Base-by-base conservation (phyloP, 2,797 vertebrate genomes). In the Takifugu rubripes region DNA sequence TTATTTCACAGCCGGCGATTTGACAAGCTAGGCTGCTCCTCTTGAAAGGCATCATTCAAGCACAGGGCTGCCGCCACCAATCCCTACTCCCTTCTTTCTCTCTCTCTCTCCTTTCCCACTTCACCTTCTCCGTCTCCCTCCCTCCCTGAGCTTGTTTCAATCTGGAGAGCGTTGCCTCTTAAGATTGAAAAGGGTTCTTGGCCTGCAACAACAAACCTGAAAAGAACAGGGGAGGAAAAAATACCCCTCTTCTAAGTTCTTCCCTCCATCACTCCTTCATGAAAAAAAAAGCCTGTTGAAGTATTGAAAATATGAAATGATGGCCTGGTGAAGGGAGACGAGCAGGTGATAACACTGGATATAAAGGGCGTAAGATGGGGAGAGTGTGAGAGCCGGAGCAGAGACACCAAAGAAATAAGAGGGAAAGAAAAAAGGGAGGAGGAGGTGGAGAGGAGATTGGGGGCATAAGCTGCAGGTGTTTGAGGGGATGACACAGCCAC, bases 1-100 rank as follows among this genome's bases (percentile, higher is more conserved):
- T 96, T 95, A 96, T 98, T 96, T 90, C 91, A 89, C 81, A 91
- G 90, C 93, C 90, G 61, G 51, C 89, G 90, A 94, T 95, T 94
- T 96, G 96, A 98, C 96, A 97, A 96, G 96, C 95, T 95, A 96
- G 93, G 94, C 94, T 97, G 96, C 95, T 92, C 93, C 93, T 93
- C 92, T 93, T 98, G 96, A 99, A 98, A 98, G 95, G 92, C 95
- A 93, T 95, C 94, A 88, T 91, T 98, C 94, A 98, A 94, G 92
- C 90, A 70, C 83, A 81, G 84, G 84, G 82, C 85, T 88, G 74
- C 85, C 49, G 65, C 88, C 89, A 75, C 87, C 79, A 77, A 88
- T 89, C 88, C 88, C 81, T 76, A 74, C 81, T 72, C 74, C 72
- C 69, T 55, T 61, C 76, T 11, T 70, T n/a, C 78, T 49, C 81